Conservation (phyloP, 2,113 vertebrate genomes). For the Toxotes chatareus region DNA sequence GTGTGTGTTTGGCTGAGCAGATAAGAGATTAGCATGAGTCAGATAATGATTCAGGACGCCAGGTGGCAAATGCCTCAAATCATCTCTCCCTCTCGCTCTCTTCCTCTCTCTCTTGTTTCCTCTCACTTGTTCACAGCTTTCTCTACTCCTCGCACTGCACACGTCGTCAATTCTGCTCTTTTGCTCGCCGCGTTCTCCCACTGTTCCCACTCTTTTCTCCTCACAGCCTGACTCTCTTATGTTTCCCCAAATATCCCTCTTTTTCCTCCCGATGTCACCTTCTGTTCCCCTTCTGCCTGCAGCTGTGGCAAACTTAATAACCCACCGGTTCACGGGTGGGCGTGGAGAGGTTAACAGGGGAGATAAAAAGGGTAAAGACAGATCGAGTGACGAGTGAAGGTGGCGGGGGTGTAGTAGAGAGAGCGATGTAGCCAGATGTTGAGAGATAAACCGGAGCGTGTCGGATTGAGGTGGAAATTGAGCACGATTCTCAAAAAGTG, state of each 20-base stretch:
- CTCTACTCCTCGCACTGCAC: slow-evolving; percentile 28
- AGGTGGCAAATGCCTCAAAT: slow-evolving; percentile 82
- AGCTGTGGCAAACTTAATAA: slow-evolving; percentile 71
- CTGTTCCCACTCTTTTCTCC: slow-evolving; percentile 24
- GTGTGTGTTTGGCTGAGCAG: slow-evolving; percentile 56
- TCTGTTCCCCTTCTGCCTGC: slow-evolving; percentile 20
- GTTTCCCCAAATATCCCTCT: slow-evolving; percentile 18
- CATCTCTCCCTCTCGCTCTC: slow-evolving; percentile 50
- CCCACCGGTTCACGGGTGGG: slow-evolving; percentile 63
- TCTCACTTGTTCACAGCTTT: slow-evolving; percentile 49
- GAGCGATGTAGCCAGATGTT: slow-evolving; percentile 66
- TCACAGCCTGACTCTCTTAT: background rate
- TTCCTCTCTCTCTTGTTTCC: slow-evolving; percentile 50
- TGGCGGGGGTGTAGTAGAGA: slow-evolving; percentile 33
- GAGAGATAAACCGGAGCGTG: slow-evolving; percentile 65
- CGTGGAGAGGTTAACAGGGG: slow-evolving; percentile 70
- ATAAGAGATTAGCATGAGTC: slow-evolving; percentile 83
- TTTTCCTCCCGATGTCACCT: slow-evolving; percentile 19
- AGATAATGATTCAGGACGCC: slow-evolving; percentile 82
- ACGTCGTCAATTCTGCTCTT: slow-evolving; percentile 51
- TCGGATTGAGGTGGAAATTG: slow-evolving; percentile 69
- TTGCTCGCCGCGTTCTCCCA: slow-evolving; percentile 32
- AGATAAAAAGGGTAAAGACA: slow-evolving; percentile 73
- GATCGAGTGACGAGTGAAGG: slow-evolving; percentile 61
- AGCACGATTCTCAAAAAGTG: slow-evolving; percentile 69